Evolutionary conservation across 1,140 invertebrate species (phyloP).

Genomic region (Neodiprion lecontei): DNA sequence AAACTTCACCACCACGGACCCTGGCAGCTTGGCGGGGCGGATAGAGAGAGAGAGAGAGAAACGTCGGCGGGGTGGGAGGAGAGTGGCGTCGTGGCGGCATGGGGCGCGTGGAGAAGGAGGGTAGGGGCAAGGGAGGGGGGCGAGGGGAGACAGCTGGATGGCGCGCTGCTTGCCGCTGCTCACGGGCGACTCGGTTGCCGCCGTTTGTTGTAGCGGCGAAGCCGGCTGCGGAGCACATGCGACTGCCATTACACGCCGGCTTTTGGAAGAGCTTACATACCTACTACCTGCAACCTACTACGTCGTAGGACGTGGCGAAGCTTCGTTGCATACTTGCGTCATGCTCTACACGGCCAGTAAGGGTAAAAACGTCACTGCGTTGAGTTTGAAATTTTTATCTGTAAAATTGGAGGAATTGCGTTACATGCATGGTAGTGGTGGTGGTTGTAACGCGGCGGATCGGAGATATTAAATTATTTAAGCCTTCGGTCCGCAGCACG

Average conservation of each 20-base stretch:
- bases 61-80: constrained; percentile 25
- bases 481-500: too few relatives aligned
- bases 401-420: too few relatives aligned
- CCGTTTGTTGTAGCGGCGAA: background rate
- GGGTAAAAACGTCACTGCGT: too few relatives aligned
- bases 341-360: too few relatives aligned
- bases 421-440: background rate
- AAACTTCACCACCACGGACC: constrained; percentile 56
- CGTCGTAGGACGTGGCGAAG: too few relatives aligned
- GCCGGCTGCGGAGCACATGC: constrained; percentile 6
- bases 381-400: too few relatives aligned
- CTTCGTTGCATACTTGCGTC: too few relatives aligned
- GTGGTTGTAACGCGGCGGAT: constrained; percentile 4
- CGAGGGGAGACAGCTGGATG: constrained; percentile 8
- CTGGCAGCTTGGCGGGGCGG: constrained; percentile 21
- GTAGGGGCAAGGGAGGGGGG: constrained; percentile 22
- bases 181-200: constrained; percentile 1
- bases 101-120: constrained; percentile 17
- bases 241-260: background rate
- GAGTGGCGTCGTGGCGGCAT: constrained; percentile 8
- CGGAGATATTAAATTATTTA: background rate
- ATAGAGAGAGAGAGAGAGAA: constrained; percentile 20
- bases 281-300: too few relatives aligned
- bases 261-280: background rate
- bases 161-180: constrained; percentile 6